Percentiles rank a stretch among this genome's conserved stretches.
Conservation (phyloP, 2,888 invertebrate species). For the Agrilus mali region DNA sequence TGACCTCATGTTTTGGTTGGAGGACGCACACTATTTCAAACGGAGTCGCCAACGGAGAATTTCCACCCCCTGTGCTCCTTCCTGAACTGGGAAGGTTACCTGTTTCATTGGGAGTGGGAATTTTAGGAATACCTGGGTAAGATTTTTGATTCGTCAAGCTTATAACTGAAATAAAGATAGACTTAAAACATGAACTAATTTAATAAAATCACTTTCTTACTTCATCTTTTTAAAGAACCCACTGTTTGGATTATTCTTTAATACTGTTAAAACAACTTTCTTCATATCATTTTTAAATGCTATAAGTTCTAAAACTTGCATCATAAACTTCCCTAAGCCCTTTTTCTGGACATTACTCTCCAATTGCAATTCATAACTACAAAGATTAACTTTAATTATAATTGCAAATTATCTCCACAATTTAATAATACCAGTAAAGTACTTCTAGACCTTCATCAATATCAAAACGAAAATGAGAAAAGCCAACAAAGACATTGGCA, state of each 20-base stretch:
- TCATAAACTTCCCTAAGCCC: slow-evolving; percentile 73
- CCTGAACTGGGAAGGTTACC: slow-evolving; percentile 47
- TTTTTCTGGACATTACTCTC: slow-evolving; percentile 55
- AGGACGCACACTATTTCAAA: slow-evolving; percentile 40
- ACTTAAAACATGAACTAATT: not conserved
- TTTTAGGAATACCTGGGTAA: slow-evolving; percentile 60
- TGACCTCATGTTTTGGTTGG: slow-evolving; percentile 60
- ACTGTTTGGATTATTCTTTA: slow-evolving; percentile 64
- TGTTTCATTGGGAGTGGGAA: slow-evolving; percentile 47
- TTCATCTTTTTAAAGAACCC: slow-evolving; percentile 66
- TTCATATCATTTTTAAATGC: slow-evolving; percentile 62
- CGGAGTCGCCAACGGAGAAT: slow-evolving; percentile 45
- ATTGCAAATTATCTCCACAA: not conserved
- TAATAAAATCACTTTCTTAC: slow-evolving; percentile 38
- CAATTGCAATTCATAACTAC: slow-evolving; percentile 80
- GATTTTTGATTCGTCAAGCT: slow-evolving; percentile 48
- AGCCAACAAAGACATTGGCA: slow-evolving; percentile 47
- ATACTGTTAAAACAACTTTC: slow-evolving; percentile 70
- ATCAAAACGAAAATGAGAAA: slow-evolving; percentile 75
- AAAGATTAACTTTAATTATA: slow-evolving; percentile 10
- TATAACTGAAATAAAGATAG: slow-evolving; percentile 38
- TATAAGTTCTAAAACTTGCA: slow-evolving; percentile 64
- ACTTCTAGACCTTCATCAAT: slow-evolving; percentile 66
- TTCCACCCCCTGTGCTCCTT: slow-evolving; percentile 23
- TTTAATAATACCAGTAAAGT: slow-evolving; percentile 56